Evolutionary conservation across 2,113 vertebrate species (phyloP).

Genomic region (Melanocharis versteri): DNA sequence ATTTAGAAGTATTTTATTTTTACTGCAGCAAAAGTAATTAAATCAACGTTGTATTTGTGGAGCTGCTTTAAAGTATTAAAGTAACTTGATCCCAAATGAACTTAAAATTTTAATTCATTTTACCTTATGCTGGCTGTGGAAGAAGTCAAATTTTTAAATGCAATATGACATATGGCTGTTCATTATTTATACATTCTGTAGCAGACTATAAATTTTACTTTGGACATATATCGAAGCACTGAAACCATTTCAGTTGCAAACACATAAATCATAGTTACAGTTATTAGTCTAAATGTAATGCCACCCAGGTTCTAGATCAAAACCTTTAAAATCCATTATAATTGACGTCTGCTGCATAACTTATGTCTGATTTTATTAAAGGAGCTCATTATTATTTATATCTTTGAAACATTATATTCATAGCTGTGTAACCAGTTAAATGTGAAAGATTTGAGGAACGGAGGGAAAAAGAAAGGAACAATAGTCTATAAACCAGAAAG

Average conservation of each 20-base stretch:
- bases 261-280: slow-evolving; percentile 81
- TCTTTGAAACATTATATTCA: slow-evolving; percentile 64
- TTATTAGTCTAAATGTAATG: slow-evolving; percentile 81
- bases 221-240: slow-evolving; percentile 77
- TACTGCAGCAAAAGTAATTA: slow-evolving; percentile 49
- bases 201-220: slow-evolving; percentile 82
- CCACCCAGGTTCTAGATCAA: slow-evolving; percentile 79
- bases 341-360: slow-evolving; percentile 75
- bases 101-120: slow-evolving; percentile 79
- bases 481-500: background rate
- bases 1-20: slow-evolving; percentile 50
- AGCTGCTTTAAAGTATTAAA: slow-evolving; percentile 63
- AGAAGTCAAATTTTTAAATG: slow-evolving; percentile 79
- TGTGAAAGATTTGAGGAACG: slow-evolving; percentile 32
- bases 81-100: slow-evolving; percentile 73
- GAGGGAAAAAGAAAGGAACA: background rate
- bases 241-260: slow-evolving; percentile 78
- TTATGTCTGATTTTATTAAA: slow-evolving; percentile 77
- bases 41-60: slow-evolving; percentile 60
- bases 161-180: slow-evolving; percentile 80
- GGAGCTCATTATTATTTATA: slow-evolving; percentile 78
- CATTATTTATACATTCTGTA: slow-evolving; percentile 85
- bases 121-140: slow-evolving; percentile 65
- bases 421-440: slow-evolving; percentile 49
- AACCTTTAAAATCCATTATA: slow-evolving; percentile 81